Percentiles rank a stretch among this genome's conserved stretches.
These are phyloP conservation scores for Dendrocincla fuliginosa DNA, from an alignment of 2,797 vertebrate species.

Conservation along the genomic window DNA sequence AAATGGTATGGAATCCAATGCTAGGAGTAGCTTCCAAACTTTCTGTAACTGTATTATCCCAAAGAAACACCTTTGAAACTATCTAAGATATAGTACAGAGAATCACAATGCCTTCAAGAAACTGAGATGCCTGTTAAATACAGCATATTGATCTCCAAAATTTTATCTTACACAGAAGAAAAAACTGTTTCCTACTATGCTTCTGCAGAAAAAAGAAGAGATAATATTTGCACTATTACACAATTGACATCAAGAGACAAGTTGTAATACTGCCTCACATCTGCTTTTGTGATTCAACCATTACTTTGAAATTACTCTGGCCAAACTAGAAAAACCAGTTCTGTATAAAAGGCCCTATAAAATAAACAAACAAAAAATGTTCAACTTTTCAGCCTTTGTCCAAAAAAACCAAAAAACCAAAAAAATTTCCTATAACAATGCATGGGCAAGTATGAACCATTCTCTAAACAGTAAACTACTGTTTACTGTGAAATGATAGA, in stretches of 20 bases:
- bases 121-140: neutral
- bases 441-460: neutral
- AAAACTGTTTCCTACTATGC: neutral
- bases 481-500: neutral
- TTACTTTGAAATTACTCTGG: neutral
- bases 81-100: neutral
- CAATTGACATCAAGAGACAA: neutral
- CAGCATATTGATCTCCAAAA: neutral
- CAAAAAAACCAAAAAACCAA: too few species aligned
- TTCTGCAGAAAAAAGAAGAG: neutral
- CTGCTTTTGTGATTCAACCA: neutral
- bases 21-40: neutral
- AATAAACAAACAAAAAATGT: neutral
- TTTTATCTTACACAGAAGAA: neutral
- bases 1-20: neutral
- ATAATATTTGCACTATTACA: neutral
- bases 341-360: neutral
- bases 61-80: neutral
- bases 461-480: neutral
- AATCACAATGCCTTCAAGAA: neutral
- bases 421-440: neutral
- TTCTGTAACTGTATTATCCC: neutral
- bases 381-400: neutral
- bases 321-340: neutral
- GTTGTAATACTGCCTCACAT: neutral